Conservation (phyloP, 2,113 vertebrate species). For the Crotalus tigris region DNA sequence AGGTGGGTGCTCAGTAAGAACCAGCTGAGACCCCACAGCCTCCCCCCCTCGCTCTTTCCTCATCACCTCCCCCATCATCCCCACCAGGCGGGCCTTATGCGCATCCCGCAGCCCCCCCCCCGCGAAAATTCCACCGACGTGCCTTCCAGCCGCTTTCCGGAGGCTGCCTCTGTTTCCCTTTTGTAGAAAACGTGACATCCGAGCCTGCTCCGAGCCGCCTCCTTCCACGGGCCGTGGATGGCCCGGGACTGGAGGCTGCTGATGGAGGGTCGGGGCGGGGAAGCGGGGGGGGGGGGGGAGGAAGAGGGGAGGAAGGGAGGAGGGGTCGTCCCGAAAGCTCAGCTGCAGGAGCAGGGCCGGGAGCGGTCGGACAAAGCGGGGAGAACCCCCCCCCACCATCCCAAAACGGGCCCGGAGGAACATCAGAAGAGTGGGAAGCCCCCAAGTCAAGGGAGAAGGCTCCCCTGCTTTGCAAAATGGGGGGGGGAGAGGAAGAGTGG, state of each 20-base stretch:
- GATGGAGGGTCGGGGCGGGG: background rate
- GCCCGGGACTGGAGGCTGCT: background rate
- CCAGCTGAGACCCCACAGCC: background rate
- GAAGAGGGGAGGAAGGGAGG: fast-evolving
- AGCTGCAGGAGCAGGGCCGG: background rate
- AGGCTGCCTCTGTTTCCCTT: background rate
- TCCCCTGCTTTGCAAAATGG: background rate
- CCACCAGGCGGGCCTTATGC: background rate
- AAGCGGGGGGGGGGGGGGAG: fast-evolving
- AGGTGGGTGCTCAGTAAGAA: background rate
- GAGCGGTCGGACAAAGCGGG: background rate
- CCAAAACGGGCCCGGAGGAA: background rate
- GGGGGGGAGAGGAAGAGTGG: background rate
- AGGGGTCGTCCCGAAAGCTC: background rate
- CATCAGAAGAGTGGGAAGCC: background rate
- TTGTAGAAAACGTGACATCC: background rate
- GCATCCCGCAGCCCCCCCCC: background rate
- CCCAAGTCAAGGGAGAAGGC: too few species aligned
- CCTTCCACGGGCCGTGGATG: background rate
- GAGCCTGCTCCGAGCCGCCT: background rate
- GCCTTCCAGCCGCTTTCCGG: background rate
- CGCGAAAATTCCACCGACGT: background rate
- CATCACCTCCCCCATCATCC: background rate
- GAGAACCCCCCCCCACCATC: background rate
- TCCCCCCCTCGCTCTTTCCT: background rate